These are phyloP conservation scores for Scatophagus argus DNA, from an alignment of 2,113 vertebrate species.

Conservation along the genomic window DNA sequence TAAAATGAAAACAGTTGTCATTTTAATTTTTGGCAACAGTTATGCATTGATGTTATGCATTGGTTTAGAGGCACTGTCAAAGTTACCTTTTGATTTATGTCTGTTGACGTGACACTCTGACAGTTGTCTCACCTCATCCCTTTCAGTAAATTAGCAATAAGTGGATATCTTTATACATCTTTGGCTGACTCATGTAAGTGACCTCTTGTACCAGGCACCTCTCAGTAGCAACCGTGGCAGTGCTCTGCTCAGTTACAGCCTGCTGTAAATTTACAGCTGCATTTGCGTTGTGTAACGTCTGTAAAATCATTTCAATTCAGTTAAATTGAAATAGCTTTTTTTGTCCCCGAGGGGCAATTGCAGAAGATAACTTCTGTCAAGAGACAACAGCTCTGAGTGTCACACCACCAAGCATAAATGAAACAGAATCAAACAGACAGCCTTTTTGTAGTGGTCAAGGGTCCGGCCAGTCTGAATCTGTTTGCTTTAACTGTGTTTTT, in stretches of 20 bases:
- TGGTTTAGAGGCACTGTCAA: constrained; percentile 46
- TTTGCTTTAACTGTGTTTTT: constrained; percentile 99
- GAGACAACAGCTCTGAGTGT: constrained; percentile 40
- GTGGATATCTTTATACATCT: neutral
- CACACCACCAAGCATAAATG: constrained; percentile 54
- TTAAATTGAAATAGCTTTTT: too few species aligned
- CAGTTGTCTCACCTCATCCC: neutral
- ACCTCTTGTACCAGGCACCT: neutral
- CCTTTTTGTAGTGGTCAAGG: constrained; percentile 58
- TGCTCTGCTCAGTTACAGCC: neutral
- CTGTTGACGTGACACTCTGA: constrained; percentile 44
- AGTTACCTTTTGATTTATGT: constrained; percentile 59
- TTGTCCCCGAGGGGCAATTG: too few species aligned
- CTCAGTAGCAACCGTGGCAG: neutral
- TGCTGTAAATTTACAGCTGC: neutral
- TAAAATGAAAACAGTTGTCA: constrained; percentile 26
- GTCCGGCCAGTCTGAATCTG: constrained; percentile 90
- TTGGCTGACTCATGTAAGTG: neutral
- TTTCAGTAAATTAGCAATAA: neutral
- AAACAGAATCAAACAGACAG: constrained; percentile 42
- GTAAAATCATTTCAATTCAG: too few species aligned
- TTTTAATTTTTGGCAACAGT: constrained; percentile 38
- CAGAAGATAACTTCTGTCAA: too few species aligned
- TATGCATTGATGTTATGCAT: constrained; percentile 37
- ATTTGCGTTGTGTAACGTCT: neutral